Evolutionary conservation across 2,797 vertebrate genomes (phyloP).

Genomic region (Enteromius paludinosus): DNA sequence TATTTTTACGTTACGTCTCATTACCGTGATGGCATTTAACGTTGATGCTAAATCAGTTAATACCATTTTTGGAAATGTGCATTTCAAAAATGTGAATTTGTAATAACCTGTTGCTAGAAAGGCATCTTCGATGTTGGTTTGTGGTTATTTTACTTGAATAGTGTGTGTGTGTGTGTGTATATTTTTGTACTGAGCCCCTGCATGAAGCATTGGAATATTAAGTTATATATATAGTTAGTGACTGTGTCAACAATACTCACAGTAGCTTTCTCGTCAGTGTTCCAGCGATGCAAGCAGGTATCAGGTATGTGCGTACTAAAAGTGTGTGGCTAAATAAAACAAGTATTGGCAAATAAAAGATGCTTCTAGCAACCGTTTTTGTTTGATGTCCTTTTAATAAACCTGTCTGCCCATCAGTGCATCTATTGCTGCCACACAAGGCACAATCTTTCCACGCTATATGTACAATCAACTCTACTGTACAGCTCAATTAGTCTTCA

Average conservation of each 20-base stretch:
- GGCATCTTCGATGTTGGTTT: constrained; percentile 19
- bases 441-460: constrained; percentile 64
- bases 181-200: constrained; percentile 55
- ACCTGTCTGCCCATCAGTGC: constrained; percentile 41
- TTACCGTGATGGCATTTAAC: constrained; percentile 6
- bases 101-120: constrained; percentile 48
- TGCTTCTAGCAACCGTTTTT: neutral
- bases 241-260: constrained; percentile 20
- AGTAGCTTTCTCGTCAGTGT: constrained; percentile 34
- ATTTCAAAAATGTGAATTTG: constrained; percentile 35
- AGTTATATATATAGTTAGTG: neutral
- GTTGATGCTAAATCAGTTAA: neutral
- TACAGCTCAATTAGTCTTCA: constrained; percentile 44
- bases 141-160: constrained; percentile 48
- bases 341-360: constrained; percentile 42
- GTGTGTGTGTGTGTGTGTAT: constrained; percentile 50
- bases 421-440: constrained; percentile 68
- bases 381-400: constrained; percentile 26
- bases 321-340: constrained; percentile 34
- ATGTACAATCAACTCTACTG: constrained; percentile 57
- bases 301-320: constrained; percentile 22
- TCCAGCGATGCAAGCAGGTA: constrained; percentile 6
- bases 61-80: constrained; percentile 29
- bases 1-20: neutral
- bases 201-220: constrained; percentile 50